Evolutionary conservation across 2,113 vertebrate species (phyloP).

Genomic region (Pangasianodon hypophthalmus): DNA sequence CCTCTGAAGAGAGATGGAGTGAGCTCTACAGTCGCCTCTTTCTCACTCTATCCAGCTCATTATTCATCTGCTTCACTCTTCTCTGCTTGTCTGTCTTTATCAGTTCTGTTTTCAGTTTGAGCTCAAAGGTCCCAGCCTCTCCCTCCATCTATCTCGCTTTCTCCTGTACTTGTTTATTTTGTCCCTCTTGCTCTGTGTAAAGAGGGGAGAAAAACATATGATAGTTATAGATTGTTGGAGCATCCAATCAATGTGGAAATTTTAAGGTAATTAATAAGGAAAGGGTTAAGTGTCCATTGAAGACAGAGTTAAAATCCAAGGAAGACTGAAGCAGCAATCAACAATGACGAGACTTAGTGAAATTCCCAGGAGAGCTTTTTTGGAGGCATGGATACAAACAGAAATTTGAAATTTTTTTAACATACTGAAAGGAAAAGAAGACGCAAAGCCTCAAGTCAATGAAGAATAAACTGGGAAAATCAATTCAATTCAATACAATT

Average conservation of each 20-base stretch:
- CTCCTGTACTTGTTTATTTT: background rate
- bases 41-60: background rate
- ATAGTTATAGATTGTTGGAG: background rate
- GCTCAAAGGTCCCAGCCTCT: background rate
- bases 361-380: background rate
- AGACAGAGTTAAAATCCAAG: background rate
- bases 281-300: background rate
- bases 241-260: too few species aligned
- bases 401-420: too few species aligned
- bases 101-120: constrained; percentile 1
- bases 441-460: background rate
- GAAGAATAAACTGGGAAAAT: background rate
- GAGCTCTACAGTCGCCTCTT: background rate
- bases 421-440: background rate
- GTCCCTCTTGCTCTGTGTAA: background rate
- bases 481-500: too few species aligned
- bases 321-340: background rate
- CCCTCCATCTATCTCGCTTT: background rate
- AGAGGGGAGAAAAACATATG: background rate
- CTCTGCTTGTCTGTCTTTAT: background rate
- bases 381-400: background rate
- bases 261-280: background rate
- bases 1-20: constrained; percentile 25
- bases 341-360: background rate
- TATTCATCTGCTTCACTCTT: background rate